Evolutionary conservation across 1,140 invertebrate species (phyloP), one percentile per base, ranked within the genome.

Genomic region (Meloidogyne chitwoodi): DNA sequence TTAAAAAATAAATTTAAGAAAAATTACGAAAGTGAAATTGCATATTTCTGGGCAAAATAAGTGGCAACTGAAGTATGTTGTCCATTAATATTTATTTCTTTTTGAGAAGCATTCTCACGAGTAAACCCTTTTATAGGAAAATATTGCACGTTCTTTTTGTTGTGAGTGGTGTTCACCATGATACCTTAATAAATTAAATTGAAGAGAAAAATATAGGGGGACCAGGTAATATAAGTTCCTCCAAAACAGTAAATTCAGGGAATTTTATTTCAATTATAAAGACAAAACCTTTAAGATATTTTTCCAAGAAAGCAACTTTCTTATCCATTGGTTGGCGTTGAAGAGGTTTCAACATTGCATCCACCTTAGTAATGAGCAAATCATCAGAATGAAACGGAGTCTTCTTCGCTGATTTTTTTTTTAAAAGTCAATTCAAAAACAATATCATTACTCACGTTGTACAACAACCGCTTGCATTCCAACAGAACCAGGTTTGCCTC

Each of bases 351-450:
- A 73, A 34, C 48, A 73, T 26, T 1, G 71, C 71, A 12, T 22
- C 38, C 34, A 73, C 56, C 12, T 73, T 73, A 2, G 61, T 38
- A n/a, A 73, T 19, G 29, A 73, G 71, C 3, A 64, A 16, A 56
- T 34, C 41, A 73, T 73, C 56, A 12, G 44, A n/a, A 73, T 73
- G 71, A 11, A 73, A 73, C 22, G 71, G 71, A 27, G 71, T 73
- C 4, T 73, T 73, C 48, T 73, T 73, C 0, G 71, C 71, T 73
- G 0, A 31, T 63, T 22, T 3, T 16, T 27, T 63, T 56, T 72
- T 26, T 38, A 22, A 19, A 44, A 38, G 4, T 14, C 1, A 41
- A 41, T 70, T 19, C 16, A 70, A 48, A 24, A 31, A 48, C 19
- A 41, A 8, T 63, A 27, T 24, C 24, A 19, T 62, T 8, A 16